Conservation (phyloP, 2,797 vertebrate genomes). For the Graptemys geographica region DNA sequence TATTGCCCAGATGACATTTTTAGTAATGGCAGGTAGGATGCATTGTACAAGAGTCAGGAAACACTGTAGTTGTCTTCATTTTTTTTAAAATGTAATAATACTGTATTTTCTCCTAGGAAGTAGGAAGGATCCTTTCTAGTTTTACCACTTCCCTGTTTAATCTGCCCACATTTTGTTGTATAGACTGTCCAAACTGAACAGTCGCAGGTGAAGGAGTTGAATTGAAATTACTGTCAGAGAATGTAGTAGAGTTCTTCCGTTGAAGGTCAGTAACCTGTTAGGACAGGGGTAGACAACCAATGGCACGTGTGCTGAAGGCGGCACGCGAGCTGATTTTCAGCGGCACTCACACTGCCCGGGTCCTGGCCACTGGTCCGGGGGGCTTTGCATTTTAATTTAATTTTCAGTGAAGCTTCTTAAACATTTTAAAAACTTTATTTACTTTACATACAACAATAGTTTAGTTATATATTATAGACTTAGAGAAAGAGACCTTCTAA, state of each 20-base stretch:
- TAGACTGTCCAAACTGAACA: neutral
- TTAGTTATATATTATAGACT: too few relatives aligned
- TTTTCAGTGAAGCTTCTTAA: too few relatives aligned
- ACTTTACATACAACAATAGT: too few relatives aligned
- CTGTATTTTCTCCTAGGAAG: conserved; percentile 33
- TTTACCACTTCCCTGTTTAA: fast-evolving
- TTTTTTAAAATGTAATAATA: conserved; percentile 64
- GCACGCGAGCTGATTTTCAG: too few relatives aligned
- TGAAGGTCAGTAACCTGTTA: neutral
- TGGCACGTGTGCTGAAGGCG: too few relatives aligned
- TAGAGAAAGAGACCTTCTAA: too few relatives aligned
- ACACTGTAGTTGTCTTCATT: conserved; percentile 29
- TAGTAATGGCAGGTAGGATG: conserved; percentile 22
- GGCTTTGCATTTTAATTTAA: too few relatives aligned
- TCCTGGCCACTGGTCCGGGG: too few relatives aligned
- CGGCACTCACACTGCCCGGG: too few relatives aligned
- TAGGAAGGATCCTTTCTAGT: neutral
- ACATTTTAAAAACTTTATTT: too few relatives aligned
- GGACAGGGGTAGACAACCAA: neutral
- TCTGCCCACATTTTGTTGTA: neutral
- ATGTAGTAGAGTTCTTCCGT: neutral
- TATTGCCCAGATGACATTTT: conserved; percentile 35
- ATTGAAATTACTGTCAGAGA: neutral
- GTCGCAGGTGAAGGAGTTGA: neutral
- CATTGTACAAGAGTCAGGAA: conserved; percentile 23